A percentile compares a stretch with the other conserved stretches of the same genome.
These are phyloP conservation scores for Hippocampus mohnikei DNA, from an alignment of 2,113 vertebrate species.

Conservation along the genomic window DNA sequence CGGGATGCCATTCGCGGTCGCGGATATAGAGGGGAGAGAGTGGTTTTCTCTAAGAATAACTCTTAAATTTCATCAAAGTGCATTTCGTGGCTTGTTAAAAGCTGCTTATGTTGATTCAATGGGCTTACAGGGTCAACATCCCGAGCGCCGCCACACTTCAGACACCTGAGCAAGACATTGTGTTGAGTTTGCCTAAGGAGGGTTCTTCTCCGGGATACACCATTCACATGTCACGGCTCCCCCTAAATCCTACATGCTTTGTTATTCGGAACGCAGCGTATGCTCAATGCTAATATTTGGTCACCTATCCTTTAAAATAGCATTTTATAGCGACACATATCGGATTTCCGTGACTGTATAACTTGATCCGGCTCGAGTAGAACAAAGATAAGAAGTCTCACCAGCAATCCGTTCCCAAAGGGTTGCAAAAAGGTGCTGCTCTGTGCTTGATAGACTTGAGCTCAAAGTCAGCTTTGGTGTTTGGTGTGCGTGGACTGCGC, in stretches of 20 bases:
- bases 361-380: constrained; percentile 24
- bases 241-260: no score
- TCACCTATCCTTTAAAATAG: not conserved
- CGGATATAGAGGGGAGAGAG: constrained; percentile 1
- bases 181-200: constrained; percentile 59
- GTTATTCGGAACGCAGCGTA: not conserved
- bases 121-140: constrained; percentile 8
- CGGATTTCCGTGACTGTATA: constrained; percentile 22
- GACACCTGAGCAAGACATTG: constrained; percentile 26
- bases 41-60: not conserved
- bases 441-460: not conserved
- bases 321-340: constrained; percentile 44
- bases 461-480: not conserved
- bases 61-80: not conserved
- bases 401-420: constrained; percentile 25
- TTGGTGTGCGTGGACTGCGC: not conserved
- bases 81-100: not conserved
- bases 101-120: not conserved
- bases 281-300: not conserved
- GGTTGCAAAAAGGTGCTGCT: not conserved
- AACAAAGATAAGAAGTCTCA: constrained; percentile 25
- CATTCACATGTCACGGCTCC: not conserved
- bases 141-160: constrained; percentile 21
- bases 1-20: constrained; percentile 23
- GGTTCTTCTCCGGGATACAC: constrained; percentile 2